Evolutionary conservation across 2,888 invertebrate genomes (phyloP).

Genomic region (Philonicus albiceps): DNA sequence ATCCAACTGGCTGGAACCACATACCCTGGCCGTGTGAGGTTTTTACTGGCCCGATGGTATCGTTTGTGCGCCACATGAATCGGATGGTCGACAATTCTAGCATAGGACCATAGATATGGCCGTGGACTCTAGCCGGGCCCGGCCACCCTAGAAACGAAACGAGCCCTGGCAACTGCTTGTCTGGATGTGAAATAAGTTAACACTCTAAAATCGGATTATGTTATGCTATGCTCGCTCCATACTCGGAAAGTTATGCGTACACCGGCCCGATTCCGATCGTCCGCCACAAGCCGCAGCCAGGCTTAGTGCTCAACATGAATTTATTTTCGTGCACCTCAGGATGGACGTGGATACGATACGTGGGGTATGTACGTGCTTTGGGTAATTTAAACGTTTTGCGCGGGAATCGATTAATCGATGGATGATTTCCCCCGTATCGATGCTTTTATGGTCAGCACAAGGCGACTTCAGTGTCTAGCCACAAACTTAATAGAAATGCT

Average conservation of each 20-base stretch:
- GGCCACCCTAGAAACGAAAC: not conserved
- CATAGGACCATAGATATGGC: not conserved
- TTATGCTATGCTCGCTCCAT: not conserved
- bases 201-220: not conserved
- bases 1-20: not conserved
- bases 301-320: not conserved
- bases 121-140: not conserved
- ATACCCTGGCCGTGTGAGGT: not conserved
- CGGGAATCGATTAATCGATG: not conserved
- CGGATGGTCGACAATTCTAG: not conserved
- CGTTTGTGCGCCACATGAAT: not conserved
- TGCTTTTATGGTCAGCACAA: not conserved
- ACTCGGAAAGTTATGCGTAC: not conserved
- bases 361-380: not conserved
- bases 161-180: not conserved
- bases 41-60: not conserved
- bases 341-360: not conserved
- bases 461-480: not conserved
- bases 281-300: not conserved
- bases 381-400: not conserved
- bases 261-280: not conserved
- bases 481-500: not conserved
- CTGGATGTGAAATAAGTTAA: not conserved
- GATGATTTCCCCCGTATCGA: not conserved
- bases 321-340: not conserved